Evolutionary conservation across 2,888 invertebrate species (phyloP), one percentile per base, ranked within the genome.

Genomic region (Hydroisotoma schaefferi): DNA sequence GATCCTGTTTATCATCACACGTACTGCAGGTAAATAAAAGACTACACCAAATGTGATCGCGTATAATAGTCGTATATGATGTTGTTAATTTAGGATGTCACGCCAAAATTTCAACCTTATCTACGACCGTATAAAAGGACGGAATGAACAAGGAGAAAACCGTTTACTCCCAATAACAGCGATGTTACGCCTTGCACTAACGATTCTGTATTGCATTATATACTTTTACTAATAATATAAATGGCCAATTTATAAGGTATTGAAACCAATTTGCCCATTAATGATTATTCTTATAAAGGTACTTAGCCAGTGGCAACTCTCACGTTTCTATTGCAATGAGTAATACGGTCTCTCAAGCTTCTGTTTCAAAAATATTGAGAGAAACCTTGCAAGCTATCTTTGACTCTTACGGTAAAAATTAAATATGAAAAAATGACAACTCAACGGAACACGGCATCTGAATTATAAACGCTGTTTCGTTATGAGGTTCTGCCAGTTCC

Each of bases 401-500:
- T n/a, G n/a, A n/a, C 56, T n/a, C 52, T 55, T 23, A 20, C 43
- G 4, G 51, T 28, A n/a, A 15, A 40, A 18, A 20, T 33, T 15
- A 6, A 33, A 33, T 33, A 33, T 33, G 8, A 33, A 33, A 10
- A 15, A 6, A 6, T 33, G 15, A n/a, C n/a, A n/a, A n/a, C n/a
- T n/a, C n/a, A n/a, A n/a, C n/a, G n/a, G n/a, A n/a, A n/a, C n/a
- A n/a, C n/a, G n/a, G n/a, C n/a, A n/a, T n/a, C n/a, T n/a, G n/a
- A n/a, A n/a, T n/a, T n/a, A n/a, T n/a, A n/a, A n/a, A n/a, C n/a
- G n/a, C n/a, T n/a, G n/a, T n/a, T n/a, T n/a, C n/a, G n/a, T n/a
- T n/a, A n/a, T n/a, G 44, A 53, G n/a, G 53, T 37, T 37, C 28
- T 58, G n/a, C 58, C 58, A 10, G 5, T 15, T 6, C 58, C 58